Base-by-base conservation (phyloP, 2,888 invertebrate species). In the Eupelmus urozonus region DNA sequence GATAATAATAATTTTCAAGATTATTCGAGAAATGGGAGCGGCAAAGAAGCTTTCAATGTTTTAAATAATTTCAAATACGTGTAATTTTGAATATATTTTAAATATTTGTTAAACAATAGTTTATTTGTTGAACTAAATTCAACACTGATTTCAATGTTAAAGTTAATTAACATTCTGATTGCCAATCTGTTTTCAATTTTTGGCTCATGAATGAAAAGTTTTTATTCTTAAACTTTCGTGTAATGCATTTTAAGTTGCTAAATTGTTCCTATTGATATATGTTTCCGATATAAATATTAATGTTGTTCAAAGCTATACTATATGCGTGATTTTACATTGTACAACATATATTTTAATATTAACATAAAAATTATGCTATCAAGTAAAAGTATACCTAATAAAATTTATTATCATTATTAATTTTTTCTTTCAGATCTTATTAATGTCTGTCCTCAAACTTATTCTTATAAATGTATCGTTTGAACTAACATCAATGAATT, bases 221-320 rank as follows among this genome's bases (percentile, higher is more conserved):
- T 34, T 53, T 34, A 51, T 66, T 20, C 53, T 53, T 53, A 55
- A 49, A n/a, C n/a, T 11, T 5, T 49, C 25, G 25, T 49, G 25
- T 40, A 23, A 25, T 23, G 63, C 27, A n/a, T 27, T 49, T 65
- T 49, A 27, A 65, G 25, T 27, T 53, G 5, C 11, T n/a, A 0
- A 53, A 23, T 23, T 23, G 23, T 23, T 34, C 9, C 3, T 34
- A 34, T 34, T 34, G 9, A 34, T 9, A 34, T 34, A n/a, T n/a
- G n/a, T 34, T 34, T 34, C 9, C 9, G 3, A 34, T 34, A 34
- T 34, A 42, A 45, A 63, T 42, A 45, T 45, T 25, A 11, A 63
- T 63, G 23, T 13, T 45, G 11, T 5, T 34, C 34, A 34, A 34
- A 34, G 34, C n/a, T 9, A 51, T 71, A 45, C 20, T 23, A 2